phyloP scores from a whole-genome alignment of 1,140 invertebrate genomes.

The Brachionus asplanchnoidis region DNA sequence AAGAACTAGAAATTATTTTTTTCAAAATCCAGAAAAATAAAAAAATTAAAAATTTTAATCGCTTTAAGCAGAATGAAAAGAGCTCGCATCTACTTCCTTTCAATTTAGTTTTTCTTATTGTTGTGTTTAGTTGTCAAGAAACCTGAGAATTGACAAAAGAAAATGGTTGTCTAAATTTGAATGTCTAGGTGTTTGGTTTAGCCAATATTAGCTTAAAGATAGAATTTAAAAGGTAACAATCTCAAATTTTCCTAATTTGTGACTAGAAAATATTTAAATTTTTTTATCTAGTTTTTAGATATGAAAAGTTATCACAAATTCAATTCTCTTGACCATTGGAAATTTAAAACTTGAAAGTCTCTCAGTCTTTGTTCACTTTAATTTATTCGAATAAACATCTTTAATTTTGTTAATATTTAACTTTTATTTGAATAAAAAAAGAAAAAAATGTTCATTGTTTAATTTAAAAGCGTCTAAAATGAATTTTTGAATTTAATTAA shows the following conservation, averaged over 20 bases:
- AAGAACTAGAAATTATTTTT: conserved; percentile 5
- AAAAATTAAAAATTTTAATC: neutral
- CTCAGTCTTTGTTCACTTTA: neutral
- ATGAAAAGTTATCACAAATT: neutral
- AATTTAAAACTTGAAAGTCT: too few species aligned
- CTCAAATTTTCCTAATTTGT: too few species aligned
- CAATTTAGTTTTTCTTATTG: neutral
- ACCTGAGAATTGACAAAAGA: neutral
- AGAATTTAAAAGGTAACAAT: neutral
- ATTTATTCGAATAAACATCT: neutral
- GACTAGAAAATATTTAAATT: too few species aligned
- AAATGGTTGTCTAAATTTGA: neutral
- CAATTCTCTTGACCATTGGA: too few species aligned
- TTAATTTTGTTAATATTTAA: neutral
- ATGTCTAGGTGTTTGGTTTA: neutral
- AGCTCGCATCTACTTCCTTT: neutral
- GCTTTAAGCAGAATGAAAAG: neutral
- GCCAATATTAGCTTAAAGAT: neutral
- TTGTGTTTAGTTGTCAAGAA: conserved; percentile 16
- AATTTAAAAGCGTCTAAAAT: too few species aligned
- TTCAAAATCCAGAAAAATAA: neutral
- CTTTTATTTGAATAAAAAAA: too few species aligned
- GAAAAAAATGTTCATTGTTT: too few species aligned
- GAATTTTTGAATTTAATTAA: too few species aligned
- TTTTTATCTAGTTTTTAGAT: neutral